Conservation (phyloP, 1,140 invertebrate species). For the Plutomurus gul region DNA sequence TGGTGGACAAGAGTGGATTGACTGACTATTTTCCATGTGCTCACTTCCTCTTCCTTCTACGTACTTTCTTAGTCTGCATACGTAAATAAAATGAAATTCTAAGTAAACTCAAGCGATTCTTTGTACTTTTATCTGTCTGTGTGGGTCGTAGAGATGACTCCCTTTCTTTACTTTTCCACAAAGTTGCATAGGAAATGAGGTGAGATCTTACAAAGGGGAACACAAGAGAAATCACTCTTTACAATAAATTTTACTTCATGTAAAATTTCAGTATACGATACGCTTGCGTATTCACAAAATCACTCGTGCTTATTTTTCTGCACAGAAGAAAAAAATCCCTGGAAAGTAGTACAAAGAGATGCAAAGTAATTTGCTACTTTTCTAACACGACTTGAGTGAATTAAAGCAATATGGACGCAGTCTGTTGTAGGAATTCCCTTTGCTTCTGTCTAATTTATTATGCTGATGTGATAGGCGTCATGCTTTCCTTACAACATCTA, state of each 20-base stretch:
- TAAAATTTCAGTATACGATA: background rate
- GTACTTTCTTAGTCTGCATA: background rate
- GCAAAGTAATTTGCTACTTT: too few species aligned
- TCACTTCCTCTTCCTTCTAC: slow-evolving; percentile 4
- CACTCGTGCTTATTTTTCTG: too few species aligned
- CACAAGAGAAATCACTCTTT: background rate
- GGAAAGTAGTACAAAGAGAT: too few species aligned
- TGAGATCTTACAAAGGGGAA: background rate
- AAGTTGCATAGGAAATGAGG: background rate
- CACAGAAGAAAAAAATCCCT: too few species aligned
- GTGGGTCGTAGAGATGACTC: too few species aligned
- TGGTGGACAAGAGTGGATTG: background rate
- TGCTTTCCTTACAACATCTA: background rate
- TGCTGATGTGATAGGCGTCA: background rate
- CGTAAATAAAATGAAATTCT: background rate
- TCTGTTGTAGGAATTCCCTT: background rate
- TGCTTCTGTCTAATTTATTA: slow-evolving; percentile 2
- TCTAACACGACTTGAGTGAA: too few species aligned
- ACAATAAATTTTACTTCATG: background rate
- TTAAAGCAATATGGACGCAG: slow-evolving; percentile 4
- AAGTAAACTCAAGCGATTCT: background rate
- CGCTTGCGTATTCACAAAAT: too few species aligned
- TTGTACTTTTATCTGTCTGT: background rate
- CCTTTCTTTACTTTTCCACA: background rate
- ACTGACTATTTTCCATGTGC: background rate